phyloP scores from a whole-genome alignment of 1,140 invertebrate genomes.

The Cephus cinctus region DNA sequence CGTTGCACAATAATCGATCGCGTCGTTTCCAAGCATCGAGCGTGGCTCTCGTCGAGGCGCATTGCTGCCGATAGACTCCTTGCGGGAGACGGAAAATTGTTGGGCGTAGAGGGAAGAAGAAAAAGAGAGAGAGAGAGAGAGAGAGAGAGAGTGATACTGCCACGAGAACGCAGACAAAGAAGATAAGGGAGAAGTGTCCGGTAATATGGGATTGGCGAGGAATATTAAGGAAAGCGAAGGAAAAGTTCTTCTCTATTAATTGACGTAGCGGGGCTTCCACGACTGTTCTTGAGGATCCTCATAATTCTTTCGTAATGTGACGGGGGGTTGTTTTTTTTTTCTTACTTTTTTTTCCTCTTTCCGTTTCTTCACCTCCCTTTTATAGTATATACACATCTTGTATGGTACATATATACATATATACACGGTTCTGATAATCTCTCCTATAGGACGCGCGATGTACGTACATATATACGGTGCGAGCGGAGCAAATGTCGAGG shows the following conservation, averaged over 20 bases:
- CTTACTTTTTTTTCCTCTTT: constrained; percentile 30
- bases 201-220: background rate
- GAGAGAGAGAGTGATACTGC: too few species aligned
- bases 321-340: too few species aligned
- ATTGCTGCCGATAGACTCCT: constrained; percentile 1
- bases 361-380: too few species aligned
- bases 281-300: constrained; percentile 29
- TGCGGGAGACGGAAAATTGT: background rate
- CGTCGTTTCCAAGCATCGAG: constrained; percentile 22
- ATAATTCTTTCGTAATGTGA: constrained; percentile 54
- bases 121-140: too few species aligned
- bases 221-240: constrained; percentile 6
- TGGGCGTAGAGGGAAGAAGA: too few species aligned
- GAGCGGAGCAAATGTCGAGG: constrained; percentile 27
- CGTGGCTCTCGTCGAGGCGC: constrained; percentile 3
- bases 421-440: background rate
- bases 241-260: constrained; percentile 46
- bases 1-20: constrained; percentile 39
- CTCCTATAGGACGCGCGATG: too few species aligned
- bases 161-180: background rate
- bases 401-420: too few species aligned
- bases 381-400: too few species aligned
- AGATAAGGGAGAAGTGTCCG: constrained; percentile 9
- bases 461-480: constrained; percentile 24
- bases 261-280: constrained; percentile 38